These are phyloP conservation scores for Blomia tropicalis DNA, from an alignment of 2,888 invertebrate species.

Conservation along the genomic window DNA sequence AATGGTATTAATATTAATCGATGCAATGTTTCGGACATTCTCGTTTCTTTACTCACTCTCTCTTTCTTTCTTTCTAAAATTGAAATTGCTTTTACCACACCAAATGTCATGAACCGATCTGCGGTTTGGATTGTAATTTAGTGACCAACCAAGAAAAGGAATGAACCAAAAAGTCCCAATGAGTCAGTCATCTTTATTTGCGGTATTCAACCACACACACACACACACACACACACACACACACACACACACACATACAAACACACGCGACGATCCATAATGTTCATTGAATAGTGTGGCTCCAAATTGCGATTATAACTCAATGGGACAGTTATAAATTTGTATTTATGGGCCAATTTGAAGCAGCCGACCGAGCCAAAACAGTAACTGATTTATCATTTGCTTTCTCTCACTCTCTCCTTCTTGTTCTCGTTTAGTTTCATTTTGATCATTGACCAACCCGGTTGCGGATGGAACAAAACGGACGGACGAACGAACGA, in stretches of 20 bases:
- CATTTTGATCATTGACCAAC: too few relatives aligned
- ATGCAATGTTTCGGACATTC: too few relatives aligned
- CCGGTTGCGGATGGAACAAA: too few relatives aligned
- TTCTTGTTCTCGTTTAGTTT: not conserved
- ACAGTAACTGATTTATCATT: not conserved
- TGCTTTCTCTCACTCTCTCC: not conserved
- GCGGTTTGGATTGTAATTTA: not conserved
- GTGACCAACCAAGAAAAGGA: not conserved
- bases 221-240: too few relatives aligned
- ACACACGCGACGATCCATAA: too few relatives aligned
- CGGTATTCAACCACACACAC: not conserved
- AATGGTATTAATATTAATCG: not conserved
- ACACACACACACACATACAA: too few relatives aligned
- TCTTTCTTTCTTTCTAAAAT: not conserved
- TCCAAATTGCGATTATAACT: slow-evolving; percentile 6
- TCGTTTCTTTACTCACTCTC: too few relatives aligned
- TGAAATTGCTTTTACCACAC: not conserved
- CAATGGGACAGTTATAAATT: slow-evolving; percentile 1
- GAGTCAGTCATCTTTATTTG: too few relatives aligned
- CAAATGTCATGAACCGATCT: not conserved
- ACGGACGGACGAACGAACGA: too few relatives aligned
- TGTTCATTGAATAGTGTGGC: not conserved
- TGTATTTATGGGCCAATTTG: slow-evolving; percentile 1
- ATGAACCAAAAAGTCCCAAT: too few relatives aligned
- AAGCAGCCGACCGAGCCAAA: not conserved